Percentiles rank a stretch among this genome's conserved stretches.
Conservation (phyloP, 2,888 invertebrate genomes). For the Ormia ochracea region DNA sequence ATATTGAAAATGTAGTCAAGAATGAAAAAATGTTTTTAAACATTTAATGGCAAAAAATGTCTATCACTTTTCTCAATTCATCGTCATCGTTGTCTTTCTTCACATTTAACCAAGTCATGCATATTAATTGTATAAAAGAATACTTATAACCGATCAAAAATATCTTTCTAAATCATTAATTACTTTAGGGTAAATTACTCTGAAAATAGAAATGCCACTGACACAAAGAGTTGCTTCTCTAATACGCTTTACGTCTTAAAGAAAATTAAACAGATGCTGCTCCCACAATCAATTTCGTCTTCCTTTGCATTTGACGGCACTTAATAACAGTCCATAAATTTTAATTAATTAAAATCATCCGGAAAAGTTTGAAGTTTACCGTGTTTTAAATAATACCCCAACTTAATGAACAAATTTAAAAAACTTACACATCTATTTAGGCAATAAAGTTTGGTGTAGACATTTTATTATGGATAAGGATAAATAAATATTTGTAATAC, state of each 20-base stretch:
- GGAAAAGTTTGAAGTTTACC: not conserved
- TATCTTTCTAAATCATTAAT: no score
- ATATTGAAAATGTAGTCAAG: no score
- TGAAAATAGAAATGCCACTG: no score
- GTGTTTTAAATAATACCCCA: conserved; percentile 14
- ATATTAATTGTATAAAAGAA: no score
- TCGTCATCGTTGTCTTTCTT: no score
- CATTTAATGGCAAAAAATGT: no score
- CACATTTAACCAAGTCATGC: no score
- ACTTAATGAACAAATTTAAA: conserved; percentile 40
- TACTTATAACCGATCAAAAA: no score
- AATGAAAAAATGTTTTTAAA: no score
- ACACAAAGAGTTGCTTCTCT: no score
- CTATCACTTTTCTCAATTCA: no score
- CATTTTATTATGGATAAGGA: not conserved
- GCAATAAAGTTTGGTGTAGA: conserved; percentile 16
- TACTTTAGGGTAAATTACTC: no score
- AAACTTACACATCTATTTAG: conserved; percentile 31
- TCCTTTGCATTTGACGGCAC: not conserved
- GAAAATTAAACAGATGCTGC: not conserved
- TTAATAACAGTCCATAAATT: not conserved
- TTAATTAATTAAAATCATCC: conserved; percentile 17
- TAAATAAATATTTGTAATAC: not conserved
- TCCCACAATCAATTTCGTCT: not conserved
- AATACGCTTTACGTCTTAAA: not conserved